Base-by-base conservation (phyloP, 2,888 invertebrate genomes). In the Agonopterix arenella region DNA sequence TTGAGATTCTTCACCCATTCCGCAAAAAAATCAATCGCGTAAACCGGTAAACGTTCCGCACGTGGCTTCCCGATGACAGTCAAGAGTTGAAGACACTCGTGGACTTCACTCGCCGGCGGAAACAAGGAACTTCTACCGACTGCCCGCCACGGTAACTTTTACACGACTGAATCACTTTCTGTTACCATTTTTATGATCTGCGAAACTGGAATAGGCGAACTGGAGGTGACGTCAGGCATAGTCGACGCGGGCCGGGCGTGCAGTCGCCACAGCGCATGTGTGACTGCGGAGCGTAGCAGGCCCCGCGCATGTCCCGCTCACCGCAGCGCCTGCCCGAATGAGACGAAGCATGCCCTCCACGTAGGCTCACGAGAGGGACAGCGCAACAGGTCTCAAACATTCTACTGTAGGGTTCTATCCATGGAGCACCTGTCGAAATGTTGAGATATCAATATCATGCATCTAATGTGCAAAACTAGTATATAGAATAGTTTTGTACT, bases 1-100 rank as follows among this genome's bases (percentile, higher is more conserved):
- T 59, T 77, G 77, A 65, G 76, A 76, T 76, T 86, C 80, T 76
- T 89, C 86, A 70, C 85, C 89, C 89, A 89, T 89, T 67, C 73
- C 84, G 84, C 70, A 76, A 77, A 80, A n/a, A 80, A 86, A 84
- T 85, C 84, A 82, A 88, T 86, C 76, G 76, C 69, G 61, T 57
- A 57, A 62, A 66, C 73, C 70, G 70, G 74, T 71, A 73, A 71
- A 73, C 67, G 64, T 61, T 62, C 76, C 71, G 66, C 85, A 84
- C 86, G 82, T 80, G 80, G 76, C 59, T 55, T 53, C 61, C 61
- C 61, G 28, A 7, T 53, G 41, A 55, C 52, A 59, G 52, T 52
- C 48, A 46, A 43, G 45, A 28, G 28, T 28, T 43, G 47, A 47
- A 41, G 45, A 37, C 48, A 48, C 53, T 55, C 55, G 46, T 56